phyloP scores from a whole-genome alignment of 2,888 invertebrate genomes.

The Stenodera caucasica region DNA sequence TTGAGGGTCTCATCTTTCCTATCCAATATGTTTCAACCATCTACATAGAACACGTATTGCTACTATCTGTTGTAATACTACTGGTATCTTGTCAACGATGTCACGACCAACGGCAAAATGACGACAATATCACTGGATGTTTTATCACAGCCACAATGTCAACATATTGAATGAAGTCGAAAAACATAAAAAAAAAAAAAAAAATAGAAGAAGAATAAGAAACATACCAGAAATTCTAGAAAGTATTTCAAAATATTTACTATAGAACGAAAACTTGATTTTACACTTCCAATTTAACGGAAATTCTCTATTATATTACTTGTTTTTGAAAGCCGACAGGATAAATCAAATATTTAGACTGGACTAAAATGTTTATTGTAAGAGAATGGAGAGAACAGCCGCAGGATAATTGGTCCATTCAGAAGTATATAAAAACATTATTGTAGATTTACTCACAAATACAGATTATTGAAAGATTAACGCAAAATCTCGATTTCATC shows the following conservation, averaged over 20 bases:
- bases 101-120: conserved; percentile 10
- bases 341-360: too few relatives aligned
- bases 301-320: too few relatives aligned
- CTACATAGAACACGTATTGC: not conserved
- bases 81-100: not conserved
- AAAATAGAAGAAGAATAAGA: not conserved
- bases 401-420: too few relatives aligned
- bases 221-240: too few relatives aligned
- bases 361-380: too few relatives aligned
- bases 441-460: too few relatives aligned
- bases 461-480: too few relatives aligned
- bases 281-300: not conserved
- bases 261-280: not conserved
- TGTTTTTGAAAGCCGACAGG: too few relatives aligned
- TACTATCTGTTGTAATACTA: not conserved
- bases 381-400: too few relatives aligned
- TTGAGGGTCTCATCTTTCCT: conserved; percentile 11
- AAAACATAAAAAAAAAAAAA: not conserved
- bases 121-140: conserved; percentile 18
- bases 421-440: too few relatives aligned
- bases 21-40: not conserved
- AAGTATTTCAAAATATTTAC: not conserved
- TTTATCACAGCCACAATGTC: conserved; percentile 17
- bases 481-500: too few relatives aligned
- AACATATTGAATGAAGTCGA: conserved; percentile 10